Conservation (phyloP, 2,113 vertebrate genomes). For the Brienomyrus brachyistius region DNA sequence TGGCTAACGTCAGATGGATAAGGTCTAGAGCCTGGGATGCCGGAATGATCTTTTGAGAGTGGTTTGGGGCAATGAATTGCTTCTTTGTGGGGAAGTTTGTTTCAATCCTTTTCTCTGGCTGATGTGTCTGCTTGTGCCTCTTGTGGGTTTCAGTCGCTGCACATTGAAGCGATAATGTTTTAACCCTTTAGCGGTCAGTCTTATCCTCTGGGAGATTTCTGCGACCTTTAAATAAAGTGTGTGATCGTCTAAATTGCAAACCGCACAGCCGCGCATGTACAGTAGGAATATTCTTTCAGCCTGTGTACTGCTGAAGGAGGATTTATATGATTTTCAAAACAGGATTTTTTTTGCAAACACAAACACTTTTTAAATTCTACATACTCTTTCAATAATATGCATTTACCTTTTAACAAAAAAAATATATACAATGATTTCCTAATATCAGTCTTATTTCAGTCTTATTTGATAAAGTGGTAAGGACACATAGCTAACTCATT, state of each 20-base stretch:
- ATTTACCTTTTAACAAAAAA: neutral
- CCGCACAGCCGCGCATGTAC: neutral
- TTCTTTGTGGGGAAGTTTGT: conserved; percentile 58
- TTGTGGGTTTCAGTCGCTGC: neutral
- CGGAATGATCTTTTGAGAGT: conserved; percentile 79
- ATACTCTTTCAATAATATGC: neutral
- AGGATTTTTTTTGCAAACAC: neutral
- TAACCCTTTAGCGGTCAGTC: neutral
- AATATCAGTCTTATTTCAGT: neutral
- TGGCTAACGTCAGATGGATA: conserved; percentile 52
- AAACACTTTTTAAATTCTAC: neutral
- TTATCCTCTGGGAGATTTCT: neutral
- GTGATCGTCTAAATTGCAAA: neutral
- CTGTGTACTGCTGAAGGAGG: neutral
- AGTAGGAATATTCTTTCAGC: neutral
- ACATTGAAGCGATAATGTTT: neutral
- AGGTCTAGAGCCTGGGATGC: conserved; percentile 67
- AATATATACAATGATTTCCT: neutral
- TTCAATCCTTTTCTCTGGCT: neutral
- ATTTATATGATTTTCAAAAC: neutral
- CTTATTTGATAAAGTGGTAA: neutral
- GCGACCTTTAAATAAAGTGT: neutral
- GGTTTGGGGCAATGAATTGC: conserved; percentile 72
- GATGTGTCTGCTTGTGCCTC: neutral
- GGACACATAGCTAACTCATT: neutral